Conservation (phyloP, 2,888 invertebrate species). For the Palloptera scutellata region DNA sequence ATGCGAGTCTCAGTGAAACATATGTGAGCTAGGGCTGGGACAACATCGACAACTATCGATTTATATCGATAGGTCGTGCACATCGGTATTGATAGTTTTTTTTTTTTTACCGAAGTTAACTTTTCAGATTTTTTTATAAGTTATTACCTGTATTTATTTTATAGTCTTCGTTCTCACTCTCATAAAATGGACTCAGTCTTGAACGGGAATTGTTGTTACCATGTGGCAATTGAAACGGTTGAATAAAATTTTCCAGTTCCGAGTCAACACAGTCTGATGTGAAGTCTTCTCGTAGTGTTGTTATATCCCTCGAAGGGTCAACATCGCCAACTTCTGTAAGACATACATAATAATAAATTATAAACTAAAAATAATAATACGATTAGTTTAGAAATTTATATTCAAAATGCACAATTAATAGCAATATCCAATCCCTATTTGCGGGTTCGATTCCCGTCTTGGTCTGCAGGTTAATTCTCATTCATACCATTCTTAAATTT, state of each 20-base stretch:
- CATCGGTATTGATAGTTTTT: too few species aligned
- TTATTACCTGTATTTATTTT: constrained; percentile 69
- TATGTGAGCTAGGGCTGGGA: too few species aligned
- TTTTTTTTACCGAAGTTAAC: constrained; percentile 15
- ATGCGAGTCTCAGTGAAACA: too few species aligned
- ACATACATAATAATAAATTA: neutral
- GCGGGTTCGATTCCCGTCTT: too few species aligned
- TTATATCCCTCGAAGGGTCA: constrained; percentile 72
- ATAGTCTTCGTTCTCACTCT: constrained; percentile 72
- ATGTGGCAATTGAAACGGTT: constrained; percentile 68
- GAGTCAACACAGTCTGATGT: constrained; percentile 75
- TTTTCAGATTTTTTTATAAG: constrained; percentile 15
- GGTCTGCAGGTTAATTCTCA: too few species aligned
- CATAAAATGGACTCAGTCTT: constrained; percentile 71
- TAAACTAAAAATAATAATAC: neutral
- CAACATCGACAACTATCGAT: too few species aligned
- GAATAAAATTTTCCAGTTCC: constrained; percentile 68
- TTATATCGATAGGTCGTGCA: too few species aligned
- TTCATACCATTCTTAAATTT: too few species aligned
- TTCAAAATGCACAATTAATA: too few species aligned
- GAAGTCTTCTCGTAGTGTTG: constrained; percentile 74
- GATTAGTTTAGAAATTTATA: too few species aligned
- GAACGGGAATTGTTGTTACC: constrained; percentile 67
- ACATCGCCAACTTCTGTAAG: constrained; percentile 66
- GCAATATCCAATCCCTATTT: too few species aligned